Percentiles rank a stretch among this genome's conserved stretches.
Evolutionary conservation across 2,797 vertebrate genomes (phyloP).

Genomic region (Hipposideros larvatus): DNA sequence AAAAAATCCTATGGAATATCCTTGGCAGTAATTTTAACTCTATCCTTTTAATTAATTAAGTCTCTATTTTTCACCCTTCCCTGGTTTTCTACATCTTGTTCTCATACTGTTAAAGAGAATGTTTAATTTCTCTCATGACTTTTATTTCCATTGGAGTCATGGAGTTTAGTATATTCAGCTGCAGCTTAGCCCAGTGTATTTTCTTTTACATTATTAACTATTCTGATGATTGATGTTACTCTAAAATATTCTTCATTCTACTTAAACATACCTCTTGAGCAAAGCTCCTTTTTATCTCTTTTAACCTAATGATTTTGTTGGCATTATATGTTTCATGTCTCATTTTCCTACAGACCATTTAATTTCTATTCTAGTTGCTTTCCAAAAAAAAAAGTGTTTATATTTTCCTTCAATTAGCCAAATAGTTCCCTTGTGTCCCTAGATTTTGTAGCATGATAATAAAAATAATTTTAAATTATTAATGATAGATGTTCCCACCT

Average conservation of each 20-base stretch:
- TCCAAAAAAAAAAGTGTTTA: background rate
- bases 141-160: background rate
- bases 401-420: background rate
- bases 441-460: background rate
- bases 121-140: constrained; percentile 69
- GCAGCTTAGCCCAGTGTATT: background rate
- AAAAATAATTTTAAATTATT: background rate
- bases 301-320: background rate
- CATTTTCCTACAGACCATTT: background rate
- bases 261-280: background rate
- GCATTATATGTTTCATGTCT: background rate
- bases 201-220: background rate
- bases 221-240: background rate
- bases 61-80: constrained; percentile 58
- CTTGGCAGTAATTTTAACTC: constrained; percentile 66
- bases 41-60: constrained; percentile 73
- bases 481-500: background rate
- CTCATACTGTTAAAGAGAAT: constrained; percentile 51
- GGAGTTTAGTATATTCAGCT: constrained; percentile 55
- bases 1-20: background rate
- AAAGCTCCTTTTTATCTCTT: background rate
- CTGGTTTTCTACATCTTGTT: constrained; percentile 64
- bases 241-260: background rate
- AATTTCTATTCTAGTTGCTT: background rate
- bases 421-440: background rate